Percentiles rank a stretch among this genome's conserved stretches.
phyloP scores from a whole-genome alignment of 1,140 invertebrate species.

The Neelides sp. region DNA sequence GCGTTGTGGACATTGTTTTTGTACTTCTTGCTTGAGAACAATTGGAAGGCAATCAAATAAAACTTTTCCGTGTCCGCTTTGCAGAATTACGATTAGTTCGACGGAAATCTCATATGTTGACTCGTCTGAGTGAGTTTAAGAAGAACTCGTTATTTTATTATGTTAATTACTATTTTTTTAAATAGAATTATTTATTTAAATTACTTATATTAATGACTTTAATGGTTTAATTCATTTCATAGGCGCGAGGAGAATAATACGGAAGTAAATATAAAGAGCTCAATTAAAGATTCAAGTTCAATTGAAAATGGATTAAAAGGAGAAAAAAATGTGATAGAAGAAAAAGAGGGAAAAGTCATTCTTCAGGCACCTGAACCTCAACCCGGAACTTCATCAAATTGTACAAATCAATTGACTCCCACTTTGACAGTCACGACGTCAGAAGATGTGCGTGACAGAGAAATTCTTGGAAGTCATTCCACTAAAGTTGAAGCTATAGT shows the following conservation, averaged over 20 bases:
- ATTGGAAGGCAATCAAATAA: slow-evolving; percentile 8
- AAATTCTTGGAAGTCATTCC: slow-evolving; percentile 47
- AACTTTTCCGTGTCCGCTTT: slow-evolving; percentile 47
- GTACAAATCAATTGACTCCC: slow-evolving; percentile 32
- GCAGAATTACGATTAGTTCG: slow-evolving; percentile 44
- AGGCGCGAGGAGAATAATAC: neutral
- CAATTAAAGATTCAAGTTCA: too few species aligned
- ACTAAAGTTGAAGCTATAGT: slow-evolving; percentile 60
- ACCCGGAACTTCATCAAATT: too few species aligned
- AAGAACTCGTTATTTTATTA: slow-evolving; percentile 6
- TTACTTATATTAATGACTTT: neutral
- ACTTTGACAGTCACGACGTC: slow-evolving; percentile 30
- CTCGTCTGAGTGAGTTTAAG: slow-evolving; percentile 32
- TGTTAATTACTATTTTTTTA: too few species aligned
- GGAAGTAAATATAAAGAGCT: neutral
- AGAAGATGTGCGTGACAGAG: slow-evolving; percentile 12
- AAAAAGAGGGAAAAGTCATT: too few species aligned
- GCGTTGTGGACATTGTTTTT: slow-evolving; percentile 55
- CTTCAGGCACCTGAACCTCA: too few species aligned
- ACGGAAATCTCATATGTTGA: slow-evolving; percentile 49
- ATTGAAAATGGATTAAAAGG: too few species aligned
- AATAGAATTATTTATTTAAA: too few species aligned
- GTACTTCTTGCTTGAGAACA: slow-evolving; percentile 46
- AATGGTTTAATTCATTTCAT: neutral
- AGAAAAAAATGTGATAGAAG: too few species aligned